These are phyloP conservation scores for Yponomeuta sedellus DNA, from an alignment of 2,888 invertebrate genomes.

Conservation along the genomic window DNA sequence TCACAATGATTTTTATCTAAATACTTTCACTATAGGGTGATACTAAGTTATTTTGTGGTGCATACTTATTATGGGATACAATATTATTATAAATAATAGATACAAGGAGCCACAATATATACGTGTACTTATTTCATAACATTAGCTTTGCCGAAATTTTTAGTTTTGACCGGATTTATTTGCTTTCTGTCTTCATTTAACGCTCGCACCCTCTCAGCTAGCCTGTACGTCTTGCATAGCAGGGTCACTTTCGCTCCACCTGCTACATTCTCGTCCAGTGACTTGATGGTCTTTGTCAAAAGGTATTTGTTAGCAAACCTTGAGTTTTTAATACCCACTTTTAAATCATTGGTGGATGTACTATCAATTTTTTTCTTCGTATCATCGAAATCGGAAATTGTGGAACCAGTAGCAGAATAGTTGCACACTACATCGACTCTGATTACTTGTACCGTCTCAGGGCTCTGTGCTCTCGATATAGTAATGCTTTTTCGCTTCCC, in stretches of 20 bases:
- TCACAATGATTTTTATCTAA: too few relatives aligned
- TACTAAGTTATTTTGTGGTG: too few relatives aligned
- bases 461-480: conserved; percentile 61
- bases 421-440: conserved; percentile 69
- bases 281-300: conserved; percentile 56
- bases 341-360: neutral
- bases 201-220: conserved; percentile 42
- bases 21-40: too few relatives aligned
- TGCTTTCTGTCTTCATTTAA: neutral
- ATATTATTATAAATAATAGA: too few relatives aligned
- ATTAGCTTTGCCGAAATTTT: neutral
- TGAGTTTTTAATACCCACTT: conserved; percentile 29
- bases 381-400: conserved; percentile 38
- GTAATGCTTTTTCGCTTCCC: conserved; percentile 64
- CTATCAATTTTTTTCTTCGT: conserved; percentile 3
- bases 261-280: conserved; percentile 53
- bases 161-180: conserved; percentile 3
- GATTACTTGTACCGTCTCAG: conserved; percentile 68
- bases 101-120: neutral
- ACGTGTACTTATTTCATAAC: neutral
- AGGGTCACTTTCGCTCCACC: conserved; percentile 64
- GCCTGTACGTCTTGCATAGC: conserved; percentile 63
- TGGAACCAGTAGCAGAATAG: conserved; percentile 28
- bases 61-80: too few relatives aligned
- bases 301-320: conserved; percentile 55